Evolutionary conservation across 2,113 vertebrate species (phyloP).

Genomic region (Heteronetta atricapilla): DNA sequence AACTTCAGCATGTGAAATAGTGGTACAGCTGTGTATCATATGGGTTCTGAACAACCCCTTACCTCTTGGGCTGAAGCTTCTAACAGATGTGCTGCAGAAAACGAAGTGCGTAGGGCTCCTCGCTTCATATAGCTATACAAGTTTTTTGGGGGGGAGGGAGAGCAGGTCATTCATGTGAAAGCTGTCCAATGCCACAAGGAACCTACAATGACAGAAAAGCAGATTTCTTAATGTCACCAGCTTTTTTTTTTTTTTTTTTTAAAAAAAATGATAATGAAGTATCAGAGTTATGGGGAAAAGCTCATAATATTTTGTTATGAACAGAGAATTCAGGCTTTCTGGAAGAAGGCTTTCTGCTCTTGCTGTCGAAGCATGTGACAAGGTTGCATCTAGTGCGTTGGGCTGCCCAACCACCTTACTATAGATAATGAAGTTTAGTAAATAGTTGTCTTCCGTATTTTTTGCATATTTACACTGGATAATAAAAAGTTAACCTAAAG

Average conservation of each 20-base stretch:
- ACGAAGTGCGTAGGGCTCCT: accelerated
- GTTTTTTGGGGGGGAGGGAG: neutral
- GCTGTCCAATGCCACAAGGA: neutral
- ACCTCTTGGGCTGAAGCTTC: neutral
- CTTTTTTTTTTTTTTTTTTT: no score
- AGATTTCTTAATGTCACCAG: neutral
- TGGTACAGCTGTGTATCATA: neutral
- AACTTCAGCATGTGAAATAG: neutral
- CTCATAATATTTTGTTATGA: neutral
- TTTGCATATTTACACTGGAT: neutral
- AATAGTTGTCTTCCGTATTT: neutral
- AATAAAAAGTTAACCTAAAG: neutral
- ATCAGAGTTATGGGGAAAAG: accelerated
- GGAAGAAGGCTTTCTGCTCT: neutral
- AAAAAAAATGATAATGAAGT: neutral
- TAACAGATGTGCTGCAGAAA: neutral
- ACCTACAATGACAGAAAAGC: neutral
- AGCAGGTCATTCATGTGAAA: neutral
- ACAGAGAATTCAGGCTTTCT: neutral
- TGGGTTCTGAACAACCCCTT: neutral
- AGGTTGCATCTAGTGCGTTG: neutral
- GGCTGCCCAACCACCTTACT: neutral
- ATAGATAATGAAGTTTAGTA: neutral
- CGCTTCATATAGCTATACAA: neutral
- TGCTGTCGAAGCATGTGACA: neutral